These are phyloP conservation scores for Eptatretus burgeri DNA, from an alignment of 2,113 vertebrate genomes.

Conservation along the genomic window DNA sequence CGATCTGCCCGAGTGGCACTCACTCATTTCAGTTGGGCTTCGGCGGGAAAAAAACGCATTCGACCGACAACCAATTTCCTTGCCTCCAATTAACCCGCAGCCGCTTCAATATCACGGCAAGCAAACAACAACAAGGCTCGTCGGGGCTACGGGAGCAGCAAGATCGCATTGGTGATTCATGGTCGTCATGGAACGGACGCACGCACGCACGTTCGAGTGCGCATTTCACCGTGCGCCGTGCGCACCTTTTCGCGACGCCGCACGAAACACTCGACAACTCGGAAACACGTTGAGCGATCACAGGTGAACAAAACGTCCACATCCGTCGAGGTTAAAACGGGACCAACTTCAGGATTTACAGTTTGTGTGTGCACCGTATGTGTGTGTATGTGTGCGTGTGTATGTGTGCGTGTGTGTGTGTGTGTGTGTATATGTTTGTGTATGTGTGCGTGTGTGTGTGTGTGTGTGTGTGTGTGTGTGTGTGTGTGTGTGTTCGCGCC, in stretches of 20 bases:
- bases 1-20: too few species aligned
- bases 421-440: neutral
- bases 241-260: neutral
- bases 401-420: neutral
- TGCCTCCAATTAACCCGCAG: too few species aligned
- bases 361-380: neutral
- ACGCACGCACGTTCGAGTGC: neutral
- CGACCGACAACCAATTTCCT: too few species aligned
- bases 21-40: too few species aligned
- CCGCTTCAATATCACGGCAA: too few species aligned
- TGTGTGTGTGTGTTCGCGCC: neutral
- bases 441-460: neutral
- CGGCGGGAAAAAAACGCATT: too few species aligned
- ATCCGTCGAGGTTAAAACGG: too few species aligned
- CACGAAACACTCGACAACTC: neutral
- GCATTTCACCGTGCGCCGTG: neutral
- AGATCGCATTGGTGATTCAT: too few species aligned
- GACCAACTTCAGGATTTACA: neutral
- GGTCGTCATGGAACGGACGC: neutral
- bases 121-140: too few species aligned
- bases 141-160: too few species aligned
- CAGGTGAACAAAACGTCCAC: too few species aligned
- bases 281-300: neutral
- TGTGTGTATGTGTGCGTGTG: neutral
- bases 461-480: neutral